These are phyloP conservation scores for Stenoptilia bipunctidactyla DNA, from an alignment of 2,888 invertebrate species.

Conservation along the genomic window DNA sequence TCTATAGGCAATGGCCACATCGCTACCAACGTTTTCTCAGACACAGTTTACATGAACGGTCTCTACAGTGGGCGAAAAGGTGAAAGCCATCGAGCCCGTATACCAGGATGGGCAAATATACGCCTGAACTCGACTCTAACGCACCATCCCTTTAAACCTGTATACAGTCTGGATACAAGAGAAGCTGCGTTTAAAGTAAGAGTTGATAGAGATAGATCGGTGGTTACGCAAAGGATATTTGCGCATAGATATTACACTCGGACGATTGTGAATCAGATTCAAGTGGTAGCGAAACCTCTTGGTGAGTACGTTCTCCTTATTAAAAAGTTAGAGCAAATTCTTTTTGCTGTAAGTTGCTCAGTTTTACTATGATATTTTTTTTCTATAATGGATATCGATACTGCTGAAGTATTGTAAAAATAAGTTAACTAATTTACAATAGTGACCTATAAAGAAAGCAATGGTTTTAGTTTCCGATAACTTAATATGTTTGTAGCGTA, in stretches of 20 bases:
- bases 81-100: slow-evolving; percentile 69
- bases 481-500: too few relatives aligned
- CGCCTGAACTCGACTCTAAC: slow-evolving; percentile 56
- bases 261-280: slow-evolving; percentile 59
- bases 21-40: slow-evolving; percentile 70
- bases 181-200: slow-evolving; percentile 58
- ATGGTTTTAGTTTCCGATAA: too few relatives aligned
- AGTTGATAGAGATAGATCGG: slow-evolving; percentile 54
- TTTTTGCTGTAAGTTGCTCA: too few relatives aligned
- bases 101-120: slow-evolving; percentile 73
- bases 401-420: too few relatives aligned
- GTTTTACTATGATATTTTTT: too few relatives aligned
- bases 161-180: slow-evolving; percentile 56
- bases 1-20: slow-evolving; percentile 73
- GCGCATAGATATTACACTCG: slow-evolving; percentile 62
- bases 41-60: slow-evolving; percentile 73
- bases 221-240: slow-evolving; percentile 58
- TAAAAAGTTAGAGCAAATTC: background rate
- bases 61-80: slow-evolving; percentile 70
- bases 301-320: slow-evolving; percentile 22
- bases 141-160: slow-evolving; percentile 38
- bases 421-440: too few relatives aligned
- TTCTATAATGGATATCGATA: too few relatives aligned
- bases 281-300: slow-evolving; percentile 52
- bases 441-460: too few relatives aligned